A percentile compares a stretch with the other conserved stretches of the same genome.
Conservation (phyloP, 1,140 invertebrate species). For the Pachyrhynchus sulphureomaculatus region DNA sequence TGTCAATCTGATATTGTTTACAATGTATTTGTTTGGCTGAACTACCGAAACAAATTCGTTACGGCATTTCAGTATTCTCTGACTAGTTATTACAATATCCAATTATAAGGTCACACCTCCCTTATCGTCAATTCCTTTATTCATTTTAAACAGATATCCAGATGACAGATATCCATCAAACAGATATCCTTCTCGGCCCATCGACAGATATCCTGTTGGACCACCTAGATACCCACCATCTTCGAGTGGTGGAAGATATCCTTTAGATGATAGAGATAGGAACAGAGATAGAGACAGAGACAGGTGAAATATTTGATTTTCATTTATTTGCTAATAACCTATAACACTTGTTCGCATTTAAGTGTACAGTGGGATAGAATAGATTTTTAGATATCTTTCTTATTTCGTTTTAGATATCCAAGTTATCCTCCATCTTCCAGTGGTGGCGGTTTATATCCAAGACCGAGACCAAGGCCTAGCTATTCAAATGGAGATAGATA, state of each 20-base stretch:
- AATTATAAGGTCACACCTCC: too few species aligned
- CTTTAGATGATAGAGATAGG: slow-evolving; percentile 20
- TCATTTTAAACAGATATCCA: slow-evolving; percentile 41
- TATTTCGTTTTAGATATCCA: slow-evolving; percentile 47
- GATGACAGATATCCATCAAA: slow-evolving; percentile 49
- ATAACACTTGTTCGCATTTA: neutral
- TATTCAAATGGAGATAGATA: slow-evolving; percentile 20
- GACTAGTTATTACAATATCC: too few species aligned
- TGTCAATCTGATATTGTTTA: too few species aligned
- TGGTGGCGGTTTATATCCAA: slow-evolving; percentile 20
- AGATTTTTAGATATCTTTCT: too few species aligned
- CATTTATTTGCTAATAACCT: neutral
- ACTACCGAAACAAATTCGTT: too few species aligned
- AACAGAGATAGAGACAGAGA: slow-evolving; percentile 38
- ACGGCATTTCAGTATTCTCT: too few species aligned
- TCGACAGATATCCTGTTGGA: slow-evolving; percentile 37
- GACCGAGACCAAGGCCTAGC: slow-evolving; percentile 19
- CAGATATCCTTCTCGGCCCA: slow-evolving; percentile 34
- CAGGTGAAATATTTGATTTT: neutral
- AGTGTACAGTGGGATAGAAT: too few species aligned
- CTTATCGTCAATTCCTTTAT: too few species aligned
- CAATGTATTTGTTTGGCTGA: too few species aligned
- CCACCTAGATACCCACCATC: slow-evolving; percentile 44
- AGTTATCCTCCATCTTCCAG: slow-evolving; percentile 32
- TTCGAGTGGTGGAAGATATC: slow-evolving; percentile 32